Evolutionary conservation across 2,113 vertebrate species (phyloP).

Genomic region (Rhea americana): DNA sequence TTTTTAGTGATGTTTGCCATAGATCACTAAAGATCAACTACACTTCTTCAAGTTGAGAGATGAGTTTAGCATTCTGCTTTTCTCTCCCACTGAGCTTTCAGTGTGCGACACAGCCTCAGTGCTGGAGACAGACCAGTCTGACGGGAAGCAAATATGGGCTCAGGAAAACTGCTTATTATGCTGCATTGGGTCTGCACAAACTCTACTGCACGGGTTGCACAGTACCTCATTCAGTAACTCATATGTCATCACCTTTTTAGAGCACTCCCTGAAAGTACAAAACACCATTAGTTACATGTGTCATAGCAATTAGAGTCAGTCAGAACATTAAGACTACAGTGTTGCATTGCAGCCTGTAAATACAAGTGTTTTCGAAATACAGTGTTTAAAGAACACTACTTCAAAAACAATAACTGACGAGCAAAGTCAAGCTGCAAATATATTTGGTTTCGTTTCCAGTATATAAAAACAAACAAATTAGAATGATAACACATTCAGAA

Average conservation of each 20-base stretch:
- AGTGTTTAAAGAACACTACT: background rate
- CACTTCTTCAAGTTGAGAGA: background rate
- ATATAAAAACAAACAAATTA: accelerated
- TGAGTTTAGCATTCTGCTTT: accelerated
- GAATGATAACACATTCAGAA: background rate
- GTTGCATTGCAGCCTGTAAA: background rate
- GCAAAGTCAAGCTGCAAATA: background rate
- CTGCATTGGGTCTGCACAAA: background rate
- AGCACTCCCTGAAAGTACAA: slow-evolving; percentile 1
- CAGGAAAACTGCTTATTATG: background rate
- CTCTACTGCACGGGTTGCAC: slow-evolving; percentile 17
- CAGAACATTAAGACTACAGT: background rate
- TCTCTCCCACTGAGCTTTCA: background rate
- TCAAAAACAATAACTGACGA: background rate
- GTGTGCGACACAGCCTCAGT: background rate
- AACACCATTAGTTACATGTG: slow-evolving; percentile 11
- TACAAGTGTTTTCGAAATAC: background rate
- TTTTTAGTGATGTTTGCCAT: background rate
- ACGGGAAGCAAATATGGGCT: background rate
- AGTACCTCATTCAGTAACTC: slow-evolving; percentile 35
- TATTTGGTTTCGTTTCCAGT: too few species aligned
- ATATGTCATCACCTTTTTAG: slow-evolving; percentile 41
- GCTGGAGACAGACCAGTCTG: background rate
- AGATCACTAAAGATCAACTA: too few species aligned
- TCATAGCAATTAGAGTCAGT: slow-evolving; percentile 22